These are phyloP conservation scores for Arizona elegans DNA, from an alignment of 2,113 vertebrate species.

Conservation along the genomic window DNA sequence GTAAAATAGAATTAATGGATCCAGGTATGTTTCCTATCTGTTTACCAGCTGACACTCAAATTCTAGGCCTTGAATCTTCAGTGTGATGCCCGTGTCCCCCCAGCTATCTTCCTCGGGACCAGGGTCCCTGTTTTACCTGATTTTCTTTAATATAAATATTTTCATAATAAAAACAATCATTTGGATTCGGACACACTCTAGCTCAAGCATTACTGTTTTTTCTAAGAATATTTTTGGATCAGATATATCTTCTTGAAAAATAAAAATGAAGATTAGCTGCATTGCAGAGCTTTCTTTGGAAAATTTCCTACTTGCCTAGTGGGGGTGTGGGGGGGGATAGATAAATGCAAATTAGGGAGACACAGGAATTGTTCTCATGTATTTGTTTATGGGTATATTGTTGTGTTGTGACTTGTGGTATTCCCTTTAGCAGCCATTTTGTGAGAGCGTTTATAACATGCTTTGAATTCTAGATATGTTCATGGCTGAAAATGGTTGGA, in stretches of 20 bases:
- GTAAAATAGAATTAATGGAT: neutral
- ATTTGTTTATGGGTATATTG: neutral
- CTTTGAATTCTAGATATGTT: neutral
- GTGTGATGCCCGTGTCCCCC: neutral
- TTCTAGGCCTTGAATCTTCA: neutral
- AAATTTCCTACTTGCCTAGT: neutral
- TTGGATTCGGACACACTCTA: neutral
- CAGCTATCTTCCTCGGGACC: neutral
- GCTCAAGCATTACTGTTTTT: neutral
- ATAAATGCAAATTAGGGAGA: neutral
- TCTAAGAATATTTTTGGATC: neutral
- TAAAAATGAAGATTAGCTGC: neutral
- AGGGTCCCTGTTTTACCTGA: neutral
- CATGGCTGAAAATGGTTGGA: neutral
- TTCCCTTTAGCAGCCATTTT: neutral
- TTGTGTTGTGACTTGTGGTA: neutral
- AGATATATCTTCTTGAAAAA: neutral
- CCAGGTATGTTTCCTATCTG: neutral
- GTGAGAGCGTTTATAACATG: neutral
- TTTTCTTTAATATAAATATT: neutral
- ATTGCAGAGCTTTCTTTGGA: neutral
- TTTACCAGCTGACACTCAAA: neutral
- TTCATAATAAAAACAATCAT: neutral
- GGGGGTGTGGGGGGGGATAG: neutral
- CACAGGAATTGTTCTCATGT: neutral